Percentiles rank a stretch among this genome's conserved stretches.
Conservation (phyloP, 2,797 vertebrate genomes). For the Ispidina picta region DNA sequence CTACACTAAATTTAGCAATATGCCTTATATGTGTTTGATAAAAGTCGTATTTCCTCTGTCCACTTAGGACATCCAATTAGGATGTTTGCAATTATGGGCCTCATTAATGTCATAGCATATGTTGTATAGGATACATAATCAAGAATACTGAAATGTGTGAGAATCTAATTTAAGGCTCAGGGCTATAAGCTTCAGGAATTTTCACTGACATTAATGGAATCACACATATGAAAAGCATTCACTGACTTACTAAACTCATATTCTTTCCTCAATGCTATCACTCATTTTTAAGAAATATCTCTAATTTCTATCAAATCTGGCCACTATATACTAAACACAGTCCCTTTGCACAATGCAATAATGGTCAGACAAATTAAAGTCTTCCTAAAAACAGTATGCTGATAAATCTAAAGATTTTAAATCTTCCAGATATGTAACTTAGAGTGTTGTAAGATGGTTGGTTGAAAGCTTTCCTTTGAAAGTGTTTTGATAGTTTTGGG, state of each 20-base stretch:
- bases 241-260: background rate
- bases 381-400: background rate
- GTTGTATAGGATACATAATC: background rate
- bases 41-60: background rate
- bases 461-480: background rate
- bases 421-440: background rate
- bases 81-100: background rate
- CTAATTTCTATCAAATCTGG: background rate
- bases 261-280: background rate
- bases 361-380: background rate
- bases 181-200: background rate
- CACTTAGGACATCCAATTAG: background rate
- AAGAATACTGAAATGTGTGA: background rate
- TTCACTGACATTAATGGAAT: background rate
- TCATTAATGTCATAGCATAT: slow-evolving; percentile 3
- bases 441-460: background rate
- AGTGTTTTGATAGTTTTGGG: background rate
- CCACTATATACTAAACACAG: background rate
- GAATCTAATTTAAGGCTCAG: background rate
- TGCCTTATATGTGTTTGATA: background rate
- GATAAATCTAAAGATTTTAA: background rate
- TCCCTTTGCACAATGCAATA: background rate
- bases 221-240: background rate
- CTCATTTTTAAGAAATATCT: background rate
- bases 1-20: background rate